Evolutionary conservation across 2,888 invertebrate species (phyloP), one percentile per base, ranked within the genome.

Genomic region (Strigamia transsilvanica): DNA sequence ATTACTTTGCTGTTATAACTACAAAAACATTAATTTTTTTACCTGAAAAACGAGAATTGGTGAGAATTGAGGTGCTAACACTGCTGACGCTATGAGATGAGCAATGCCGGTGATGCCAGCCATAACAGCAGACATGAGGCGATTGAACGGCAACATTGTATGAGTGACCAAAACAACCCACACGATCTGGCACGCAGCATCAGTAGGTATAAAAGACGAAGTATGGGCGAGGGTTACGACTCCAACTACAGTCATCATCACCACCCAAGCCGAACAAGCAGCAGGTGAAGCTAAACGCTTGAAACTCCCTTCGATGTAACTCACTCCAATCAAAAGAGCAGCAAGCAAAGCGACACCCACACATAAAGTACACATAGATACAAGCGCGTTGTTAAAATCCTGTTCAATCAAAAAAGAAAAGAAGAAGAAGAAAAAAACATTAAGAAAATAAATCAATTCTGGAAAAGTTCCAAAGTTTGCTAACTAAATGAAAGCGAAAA

Each of bases 111-210:
- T 90, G 10, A 93, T 90, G 0, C 92, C 90, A 0, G 94, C 93
- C 86, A 94, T 89, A 5, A 91, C 90, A 83, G 94, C 88, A 10
- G 93, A 93, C 84, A 93, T 92, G 0, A 92, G 89, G 85, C 93
- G 90, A 1, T 94, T 92, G 85, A 95, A 91, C 0, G 95, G 94
- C 89, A 96, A 91, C 93, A 95, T 94, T 81, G 95, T 95, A 87
- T 95, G 94, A 83, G 93, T 92, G 87, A 93, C 93, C 88, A 95
- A 88, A 85, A 95, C 91, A 2, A 94, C 90, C 41, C 93, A 93
- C 86, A 94, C 95, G 56, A 95, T 90, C 0, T 94, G 93, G 85
- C 94, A 86, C 27, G 85, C 85, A 83, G 86, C 85, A 83, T 86
- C 86, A 10, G 86, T 85, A 18, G 86, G 13, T 91, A 91, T 27